Evolutionary conservation across 1,140 invertebrate species (phyloP).

Genomic region (Eupeodes corollae): DNA sequence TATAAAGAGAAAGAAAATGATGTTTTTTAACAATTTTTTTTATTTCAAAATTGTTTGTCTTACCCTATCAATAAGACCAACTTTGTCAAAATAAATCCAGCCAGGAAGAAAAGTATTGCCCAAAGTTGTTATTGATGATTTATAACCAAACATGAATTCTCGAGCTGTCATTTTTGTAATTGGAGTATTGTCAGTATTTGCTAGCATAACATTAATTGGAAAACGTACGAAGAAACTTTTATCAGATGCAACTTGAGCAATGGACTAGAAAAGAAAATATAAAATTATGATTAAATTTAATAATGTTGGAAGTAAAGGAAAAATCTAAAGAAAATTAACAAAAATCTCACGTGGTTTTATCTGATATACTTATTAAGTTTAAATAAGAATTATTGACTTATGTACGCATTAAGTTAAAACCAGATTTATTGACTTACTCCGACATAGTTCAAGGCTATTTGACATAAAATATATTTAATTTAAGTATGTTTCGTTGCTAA

Average conservation of each 20-base stretch:
- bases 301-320: not conserved
- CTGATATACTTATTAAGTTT: too few relatives aligned
- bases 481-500: too few relatives aligned
- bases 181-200: constrained; percentile 51
- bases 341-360: too few relatives aligned
- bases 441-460: too few relatives aligned
- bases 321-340: not conserved
- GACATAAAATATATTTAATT: too few relatives aligned
- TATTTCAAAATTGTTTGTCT: constrained; percentile 29
- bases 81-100: constrained; percentile 71
- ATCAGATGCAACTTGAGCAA: constrained; percentile 58
- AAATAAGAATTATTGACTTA: too few relatives aligned
- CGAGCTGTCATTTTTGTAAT: constrained; percentile 63
- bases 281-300: not conserved
- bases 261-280: constrained; percentile 47
- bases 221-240: constrained; percentile 49
- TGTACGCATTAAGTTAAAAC: too few relatives aligned
- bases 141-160: constrained; percentile 76
- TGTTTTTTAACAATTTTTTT: not conserved
- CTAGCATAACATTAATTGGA: constrained; percentile 56
- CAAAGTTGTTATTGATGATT: constrained; percentile 57
- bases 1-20: constrained; percentile 26
- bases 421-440: too few relatives aligned
- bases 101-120: constrained; percentile 63
- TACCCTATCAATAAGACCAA: constrained; percentile 72